Base-by-base conservation (phyloP, 2,888 invertebrate genomes). In the Mechanitis mazaeus region DNA sequence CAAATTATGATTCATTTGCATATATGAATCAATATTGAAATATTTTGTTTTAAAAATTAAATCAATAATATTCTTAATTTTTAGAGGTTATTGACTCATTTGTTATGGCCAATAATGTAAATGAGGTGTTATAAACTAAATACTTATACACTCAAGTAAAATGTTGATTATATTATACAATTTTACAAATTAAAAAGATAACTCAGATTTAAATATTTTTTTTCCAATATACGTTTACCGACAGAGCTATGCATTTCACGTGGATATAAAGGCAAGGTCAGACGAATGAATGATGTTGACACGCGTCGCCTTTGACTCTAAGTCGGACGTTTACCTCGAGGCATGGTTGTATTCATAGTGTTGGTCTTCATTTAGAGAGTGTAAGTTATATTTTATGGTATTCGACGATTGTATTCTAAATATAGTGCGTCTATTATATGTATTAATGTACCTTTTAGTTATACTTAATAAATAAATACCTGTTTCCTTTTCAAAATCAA, bases 241-340 rank as follows among this genome's bases (percentile, higher is more conserved):
- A 65, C 64, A 65, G 69, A 71, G 45, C 65, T 47, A 45, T 60
- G 38, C 67, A 70, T 72, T 75, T 75, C 73, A 75, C 73, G 72
- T 72, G 71, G 70, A 65, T 71, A 77, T 76, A 76, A 77, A 81
- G 75, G 75, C 80, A 84, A 83, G 86, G 84, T 86, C 85, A 84
- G 76, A 74, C 73, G 67, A 72, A 80, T 87, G 87, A 88, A 73
- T 87, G 88, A 89, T 89, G 86, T 80, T 77, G 85, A 83, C 84
- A 81, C 75, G 75, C 72, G 72, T 82, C 83, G 79, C 89, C 89
- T 89, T 88, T 88, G 89, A 88, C 88, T 87, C 78, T 75, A 66
- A 78, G 78, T 83, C 83, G 77, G 77, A 81, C 77, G 83, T 81
- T 80, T 72, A 74, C 77, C 79, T 75, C 72, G 75, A 76, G 72